These are phyloP conservation scores for Mellivora capensis DNA, from an alignment of 2,113 vertebrate species.

Conservation along the genomic window DNA sequence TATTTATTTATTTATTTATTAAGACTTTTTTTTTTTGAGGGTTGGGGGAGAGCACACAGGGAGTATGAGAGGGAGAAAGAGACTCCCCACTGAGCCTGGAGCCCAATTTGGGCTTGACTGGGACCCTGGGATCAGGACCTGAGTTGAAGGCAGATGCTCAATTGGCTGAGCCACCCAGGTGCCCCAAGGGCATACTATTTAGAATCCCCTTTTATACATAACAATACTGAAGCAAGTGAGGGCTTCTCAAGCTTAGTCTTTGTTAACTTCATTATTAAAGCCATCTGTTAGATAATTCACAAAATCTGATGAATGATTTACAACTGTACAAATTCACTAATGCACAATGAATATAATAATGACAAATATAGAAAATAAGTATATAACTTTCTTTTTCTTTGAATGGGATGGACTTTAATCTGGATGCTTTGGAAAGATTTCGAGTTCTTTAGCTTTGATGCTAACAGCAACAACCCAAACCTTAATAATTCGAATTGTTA, in stretches of 20 bases:
- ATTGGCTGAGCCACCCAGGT: too few species aligned
- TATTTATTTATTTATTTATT: too few species aligned
- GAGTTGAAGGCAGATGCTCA: too few species aligned
- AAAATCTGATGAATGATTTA: neutral
- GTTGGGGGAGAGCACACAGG: too few species aligned
- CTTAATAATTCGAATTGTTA: neutral
- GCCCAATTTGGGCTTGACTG: too few species aligned
- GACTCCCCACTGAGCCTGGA: too few species aligned
- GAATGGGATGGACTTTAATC: neutral
- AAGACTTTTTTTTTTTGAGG: too few species aligned
- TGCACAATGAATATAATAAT: neutral
- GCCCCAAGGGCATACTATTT: neutral
- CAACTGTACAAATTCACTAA: neutral
- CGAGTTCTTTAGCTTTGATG: conserved; percentile 6
- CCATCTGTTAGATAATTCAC: neutral
- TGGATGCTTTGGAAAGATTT: neutral
- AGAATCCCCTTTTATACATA: neutral
- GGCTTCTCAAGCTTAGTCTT: neutral
- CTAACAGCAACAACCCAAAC: neutral
- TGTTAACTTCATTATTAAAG: neutral
- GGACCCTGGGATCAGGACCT: too few species aligned
- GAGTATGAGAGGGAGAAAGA: too few species aligned
- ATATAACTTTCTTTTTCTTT: neutral
- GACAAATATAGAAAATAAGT: neutral
- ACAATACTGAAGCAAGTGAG: neutral